Evolutionary conservation across 2,113 vertebrate genomes (phyloP), one percentile per base, ranked within the genome.

Genomic region (Toxotes jaculatrix): DNA sequence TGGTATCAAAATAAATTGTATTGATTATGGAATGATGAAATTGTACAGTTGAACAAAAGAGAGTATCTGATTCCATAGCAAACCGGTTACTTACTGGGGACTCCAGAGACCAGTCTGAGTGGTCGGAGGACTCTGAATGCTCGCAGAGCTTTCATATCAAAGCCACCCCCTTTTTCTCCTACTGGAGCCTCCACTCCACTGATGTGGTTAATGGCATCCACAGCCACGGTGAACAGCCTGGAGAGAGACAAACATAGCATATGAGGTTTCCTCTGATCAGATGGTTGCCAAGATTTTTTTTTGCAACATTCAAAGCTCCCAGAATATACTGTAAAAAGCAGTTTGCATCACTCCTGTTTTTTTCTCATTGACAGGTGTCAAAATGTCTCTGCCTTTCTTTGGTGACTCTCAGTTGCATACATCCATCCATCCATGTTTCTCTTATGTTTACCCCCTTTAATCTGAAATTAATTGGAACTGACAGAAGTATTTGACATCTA

Each of bases 91-190:
- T 98, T 93, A 99, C 98, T 99, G 4, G 98, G 97, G 49, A 99
- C 98, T 89, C 98, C 98, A 27, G 98, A 99, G 62, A 99, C 98
- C 83, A 99, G 94, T 62, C 98, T 91, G 70, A 99, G 94, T 0
- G 98, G 98, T 36, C 98, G 95, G 36, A 99, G 94, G 14, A 99
- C 98, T 49, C 98, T 94, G 94, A 99, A 99, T 17, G 98, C 98
- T 71, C 97, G 92, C 79, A 99, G 95, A 3, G 98, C 98, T 91
- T 98, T 99, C 77, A 99, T 98, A 14, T 99, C 98, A 0, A 99
- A 99, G 77, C 97, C 98, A 17, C 97, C 97, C 74, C 89, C 89
- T 14, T 97, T 97, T 57, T 96, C 96, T 53, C 96, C 95, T 14
- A 96, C 86, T 0, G 96, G 93, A 12, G 96, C 95, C 0, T 90